Base-by-base conservation (phyloP, 2,888 invertebrate species). In the Orthonychiurus folsomi region DNA sequence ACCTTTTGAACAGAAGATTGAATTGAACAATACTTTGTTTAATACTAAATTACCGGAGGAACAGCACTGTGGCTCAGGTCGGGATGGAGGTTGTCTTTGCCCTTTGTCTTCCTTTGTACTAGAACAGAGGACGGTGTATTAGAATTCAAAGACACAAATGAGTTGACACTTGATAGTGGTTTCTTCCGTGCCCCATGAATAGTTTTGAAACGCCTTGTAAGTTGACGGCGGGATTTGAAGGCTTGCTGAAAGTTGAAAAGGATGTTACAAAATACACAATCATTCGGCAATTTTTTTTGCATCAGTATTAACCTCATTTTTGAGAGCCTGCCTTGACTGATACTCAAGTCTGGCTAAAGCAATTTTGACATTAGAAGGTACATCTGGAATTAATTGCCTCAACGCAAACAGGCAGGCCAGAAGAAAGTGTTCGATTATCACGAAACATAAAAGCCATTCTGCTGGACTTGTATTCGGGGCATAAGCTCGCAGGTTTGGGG, bases 361-460 rank as follows among this genome's bases (percentile, higher is more conserved):
- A 23, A 84, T 79, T 62, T 84, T 79, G 24, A 86, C 84, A 83
- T 83, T 84, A 68, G 84, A 81, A 2, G 87, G 87, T 63, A 84
- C 82, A 74, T 87, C 86, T 27, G 86, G 84, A 66, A 88, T 87
- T 28, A 83, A 80, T 73, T 83, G 83, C 73, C 85, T 83, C 28
- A 88, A 78, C 18, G 84, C 78, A 68, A 83, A 83, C 66, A 86
- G 81, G n/a, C 85, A 73, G 3, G 81, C 83, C 56, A 87, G 75
- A 26, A 87, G 77, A n/a, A 83, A 72, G 76, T 88, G 87, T 77
- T 88, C 87, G 61, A 86, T 79, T 21, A 83, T 75, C 18, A 88
- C 85, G 75, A 87, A 86, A 25, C 83, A 76, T 61, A 86, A 75
- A 50, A 84, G 76, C 79, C 83, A 81, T 71, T 83, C 79, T 56